These are phyloP conservation scores for Zelostemma sp. DNA, from an alignment of 1,140 invertebrate species.

Conservation along the genomic window DNA sequence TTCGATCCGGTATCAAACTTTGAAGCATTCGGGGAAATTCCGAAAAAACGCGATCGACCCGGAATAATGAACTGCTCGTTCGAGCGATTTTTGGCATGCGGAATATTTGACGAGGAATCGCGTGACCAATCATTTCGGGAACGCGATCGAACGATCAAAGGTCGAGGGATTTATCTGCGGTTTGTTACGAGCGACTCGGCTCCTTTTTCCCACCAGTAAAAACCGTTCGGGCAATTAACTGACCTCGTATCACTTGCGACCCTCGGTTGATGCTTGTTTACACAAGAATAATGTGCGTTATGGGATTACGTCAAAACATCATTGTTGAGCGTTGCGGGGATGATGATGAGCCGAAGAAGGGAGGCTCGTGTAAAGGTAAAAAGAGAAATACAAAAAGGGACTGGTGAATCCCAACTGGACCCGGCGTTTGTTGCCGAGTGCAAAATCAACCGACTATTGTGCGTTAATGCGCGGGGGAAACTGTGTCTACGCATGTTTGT, in stretches of 20 bases:
- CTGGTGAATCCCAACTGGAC: constrained; percentile 5
- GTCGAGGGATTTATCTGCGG: constrained; percentile 27
- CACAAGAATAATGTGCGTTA: constrained; percentile 63
- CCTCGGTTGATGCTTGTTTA: constrained; percentile 53
- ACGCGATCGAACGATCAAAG: constrained; percentile 33
- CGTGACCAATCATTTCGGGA: constrained; percentile 25
- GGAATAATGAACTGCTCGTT: no score
- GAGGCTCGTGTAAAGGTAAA: constrained; percentile 15
- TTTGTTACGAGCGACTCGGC: constrained; percentile 16
- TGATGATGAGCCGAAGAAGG: constrained; percentile 28
- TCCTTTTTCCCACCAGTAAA: constrained; percentile 32
- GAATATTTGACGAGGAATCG: not conserved
- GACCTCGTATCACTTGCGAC: constrained; percentile 48
- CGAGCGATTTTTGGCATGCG: no score
- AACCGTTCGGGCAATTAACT: constrained; percentile 52
- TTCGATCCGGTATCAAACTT: not conserved
- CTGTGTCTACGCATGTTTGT: constrained; percentile 22
- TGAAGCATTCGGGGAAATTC: no score
- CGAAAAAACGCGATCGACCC: no score
- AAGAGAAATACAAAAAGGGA: constrained; percentile 4
- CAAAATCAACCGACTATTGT: constrained; percentile 57
- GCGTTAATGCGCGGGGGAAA: constrained; percentile 36
- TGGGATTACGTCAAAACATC: constrained; percentile 64
- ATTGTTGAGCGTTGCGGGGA: constrained; percentile 39
- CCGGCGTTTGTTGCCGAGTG: constrained; percentile 33